Evolutionary conservation across 2,888 invertebrate genomes (phyloP).

Genomic region (Lacanobia oleracea): DNA sequence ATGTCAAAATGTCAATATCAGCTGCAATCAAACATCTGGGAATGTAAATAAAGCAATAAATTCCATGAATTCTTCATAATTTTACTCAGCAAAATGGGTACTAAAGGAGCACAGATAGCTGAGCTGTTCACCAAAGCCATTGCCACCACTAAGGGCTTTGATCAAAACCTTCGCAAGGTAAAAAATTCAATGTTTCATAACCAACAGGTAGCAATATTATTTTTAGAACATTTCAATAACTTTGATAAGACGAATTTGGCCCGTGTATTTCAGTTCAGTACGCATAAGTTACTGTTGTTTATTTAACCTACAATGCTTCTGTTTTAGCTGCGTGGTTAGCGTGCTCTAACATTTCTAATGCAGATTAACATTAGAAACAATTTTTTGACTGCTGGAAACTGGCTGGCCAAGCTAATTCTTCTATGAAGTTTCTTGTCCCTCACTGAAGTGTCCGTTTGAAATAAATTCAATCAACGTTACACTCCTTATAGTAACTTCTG

Average conservation of each 20-base stretch:
- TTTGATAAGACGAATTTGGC: neutral
- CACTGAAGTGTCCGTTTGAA: neutral
- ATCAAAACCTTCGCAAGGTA: conserved; percentile 85
- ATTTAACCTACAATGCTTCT: conserved; percentile 18
- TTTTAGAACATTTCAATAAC: conserved; percentile 21
- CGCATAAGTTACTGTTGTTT: conserved; percentile 11
- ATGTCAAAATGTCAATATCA: conserved; percentile 24
- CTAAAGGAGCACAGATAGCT: conserved; percentile 81
- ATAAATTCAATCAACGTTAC: neutral
- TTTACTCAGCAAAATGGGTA: conserved; percentile 71
- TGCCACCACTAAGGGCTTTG: conserved; percentile 84
- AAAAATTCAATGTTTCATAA: conserved; percentile 18
- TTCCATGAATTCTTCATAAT: conserved; percentile 9
- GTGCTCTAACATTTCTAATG: neutral
- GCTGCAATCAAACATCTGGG: conserved; percentile 13
- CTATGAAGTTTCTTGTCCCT: neutral
- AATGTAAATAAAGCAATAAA: conserved; percentile 46
- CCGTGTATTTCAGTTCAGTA: conserved; percentile 12
- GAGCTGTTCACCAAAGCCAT: conserved; percentile 84
- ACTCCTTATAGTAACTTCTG: neutral
- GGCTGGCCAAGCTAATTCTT: neutral
- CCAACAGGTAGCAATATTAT: conserved; percentile 5
- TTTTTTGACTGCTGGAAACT: neutral
- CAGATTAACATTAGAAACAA: neutral
- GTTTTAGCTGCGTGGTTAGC: neutral